Base-by-base conservation (phyloP, 2,113 vertebrate species). In the Taxidea taxus region DNA sequence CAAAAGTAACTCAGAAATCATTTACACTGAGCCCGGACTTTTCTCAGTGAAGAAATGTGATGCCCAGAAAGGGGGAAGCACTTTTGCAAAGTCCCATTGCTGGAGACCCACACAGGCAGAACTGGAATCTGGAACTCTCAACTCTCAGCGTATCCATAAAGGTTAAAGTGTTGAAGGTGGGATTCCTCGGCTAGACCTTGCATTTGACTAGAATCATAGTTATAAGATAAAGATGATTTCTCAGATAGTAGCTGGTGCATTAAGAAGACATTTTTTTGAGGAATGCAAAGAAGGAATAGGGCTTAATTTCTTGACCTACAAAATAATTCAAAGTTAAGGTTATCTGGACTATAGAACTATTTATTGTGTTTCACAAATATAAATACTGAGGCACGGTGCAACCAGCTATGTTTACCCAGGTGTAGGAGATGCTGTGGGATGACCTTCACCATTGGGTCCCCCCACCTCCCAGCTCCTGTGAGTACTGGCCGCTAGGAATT, bases 1-100 rank as follows among this genome's bases (percentile, higher is more conserved):
- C 64, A 81, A 93, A 96, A 93, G 31, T 68, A 96, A 94, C 70
- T 78, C 21, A 25, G 68, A 84, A 88, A 91, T 80, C 37, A 60
- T 58, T 80, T 58, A 27, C 23, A 62, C 64, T 87, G 56, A 78
- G 18, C 80, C 47, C 4, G 1, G 11, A 49, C 34, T 62, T 95
- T 80, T 84, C 47, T 58, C 87, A 86, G 85, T 56, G 49, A 95
- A 49, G 91, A 93, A 93, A 39, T 4, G 39, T 34, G 31, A 72
- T 37, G 3, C 54, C 7, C 54, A 47, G 23, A 92, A 39, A 83
- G 49, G 27, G n/a, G 18, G 20, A 47, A 64, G 29, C 15, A 16
- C 37, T 44, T 62, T 47, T 18, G 23, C 37, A 83, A 91, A 88
- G 31, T 72, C 34, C 23, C 7, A 34, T 16, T 23, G 34, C 72